Conservation (phyloP, 2,797 vertebrate genomes). For the Dallia pectoralis region DNA sequence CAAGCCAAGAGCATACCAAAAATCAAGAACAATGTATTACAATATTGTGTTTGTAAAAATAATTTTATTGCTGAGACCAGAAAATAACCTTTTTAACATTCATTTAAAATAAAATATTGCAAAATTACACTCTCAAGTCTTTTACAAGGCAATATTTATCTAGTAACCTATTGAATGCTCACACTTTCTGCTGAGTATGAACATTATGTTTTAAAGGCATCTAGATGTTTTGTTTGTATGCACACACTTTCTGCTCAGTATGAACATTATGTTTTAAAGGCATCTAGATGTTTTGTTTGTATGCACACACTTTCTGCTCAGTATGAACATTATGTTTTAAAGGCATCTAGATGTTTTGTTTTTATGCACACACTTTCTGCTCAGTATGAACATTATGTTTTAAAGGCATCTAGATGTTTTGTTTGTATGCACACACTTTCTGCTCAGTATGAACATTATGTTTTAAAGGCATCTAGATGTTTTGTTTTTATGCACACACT, state of each 20-base stretch:
- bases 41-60: conserved; percentile 52
- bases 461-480: conserved; percentile 54
- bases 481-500: conserved; percentile 45
- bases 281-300: conserved; percentile 33
- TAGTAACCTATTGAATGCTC: conserved; percentile 54
- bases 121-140: conserved; percentile 57
- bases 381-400: conserved; percentile 42
- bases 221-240: conserved; percentile 44
- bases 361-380: conserved; percentile 52
- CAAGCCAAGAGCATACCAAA: not conserved
- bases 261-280: conserved; percentile 48
- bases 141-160: conserved; percentile 65
- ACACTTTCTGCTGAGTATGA: conserved; percentile 49
- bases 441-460: conserved; percentile 46
- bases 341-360: conserved; percentile 42
- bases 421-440: conserved; percentile 47
- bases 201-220: conserved; percentile 48
- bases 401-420: conserved; percentile 52
- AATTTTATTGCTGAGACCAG: conserved; percentile 65
- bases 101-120: conserved; percentile 50
- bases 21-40: conserved; percentile 16
- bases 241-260: conserved; percentile 55
- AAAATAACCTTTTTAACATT: conserved; percentile 46
- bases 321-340: conserved; percentile 47
- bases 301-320: conserved; percentile 57